Conservation (phyloP, 2,888 invertebrate species). For the Cylloceria caligata region DNA sequence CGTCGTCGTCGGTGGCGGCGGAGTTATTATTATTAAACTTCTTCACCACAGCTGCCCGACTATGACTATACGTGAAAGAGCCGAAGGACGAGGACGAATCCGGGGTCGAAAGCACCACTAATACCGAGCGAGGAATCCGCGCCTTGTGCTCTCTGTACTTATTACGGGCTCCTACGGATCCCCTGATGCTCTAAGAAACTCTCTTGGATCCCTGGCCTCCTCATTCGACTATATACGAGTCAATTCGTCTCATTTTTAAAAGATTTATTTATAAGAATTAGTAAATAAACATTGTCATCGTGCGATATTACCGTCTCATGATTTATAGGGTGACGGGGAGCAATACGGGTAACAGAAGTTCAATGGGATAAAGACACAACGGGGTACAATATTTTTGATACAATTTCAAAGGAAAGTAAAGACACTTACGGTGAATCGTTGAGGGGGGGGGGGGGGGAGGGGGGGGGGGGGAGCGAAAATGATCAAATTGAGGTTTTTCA, state of each 20-base stretch:
- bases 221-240: slow-evolving; percentile 15
- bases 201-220: slow-evolving; percentile 4
- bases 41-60: slow-evolving; percentile 67
- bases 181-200: slow-evolving; percentile 29
- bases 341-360: too few relatives aligned
- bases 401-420: too few relatives aligned
- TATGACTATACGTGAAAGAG: slow-evolving; percentile 51
- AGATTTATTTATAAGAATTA: neutral
- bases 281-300: slow-evolving; percentile 7
- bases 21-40: slow-evolving; percentile 71
- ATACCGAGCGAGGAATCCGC: slow-evolving; percentile 28
- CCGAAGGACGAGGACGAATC: slow-evolving; percentile 46
- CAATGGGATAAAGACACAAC: too few relatives aligned
- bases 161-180: slow-evolving; percentile 44
- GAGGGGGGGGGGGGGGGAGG: too few relatives aligned
- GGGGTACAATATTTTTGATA: too few relatives aligned
- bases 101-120: slow-evolving; percentile 50
- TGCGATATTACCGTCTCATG: neutral
- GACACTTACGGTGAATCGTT: too few relatives aligned
- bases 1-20: slow-evolving; percentile 57
- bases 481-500: too few relatives aligned
- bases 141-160: slow-evolving; percentile 44
- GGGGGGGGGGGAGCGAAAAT: too few relatives aligned
- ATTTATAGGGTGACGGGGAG: too few relatives aligned
- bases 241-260: slow-evolving; percentile 17